phyloP scores from a whole-genome alignment of 1,140 invertebrate genomes.

The Dendrolimus punctatus region DNA sequence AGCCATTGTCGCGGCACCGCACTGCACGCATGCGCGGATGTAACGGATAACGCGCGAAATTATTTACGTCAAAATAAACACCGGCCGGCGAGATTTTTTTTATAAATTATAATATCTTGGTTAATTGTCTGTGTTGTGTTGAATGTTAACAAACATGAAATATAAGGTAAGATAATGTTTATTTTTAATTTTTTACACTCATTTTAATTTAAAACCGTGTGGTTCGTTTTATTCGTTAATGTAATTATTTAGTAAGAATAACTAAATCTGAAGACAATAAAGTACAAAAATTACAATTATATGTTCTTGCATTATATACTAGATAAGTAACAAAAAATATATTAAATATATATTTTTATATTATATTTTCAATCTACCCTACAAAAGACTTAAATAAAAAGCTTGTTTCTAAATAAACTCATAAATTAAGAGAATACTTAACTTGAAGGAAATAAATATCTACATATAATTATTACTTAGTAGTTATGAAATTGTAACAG shows the following conservation, averaged over 20 bases:
- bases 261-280: no score
- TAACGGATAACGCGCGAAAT: slow-evolving; percentile 31
- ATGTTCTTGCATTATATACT: no score
- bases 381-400: no score
- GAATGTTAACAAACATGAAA: slow-evolving; percentile 29
- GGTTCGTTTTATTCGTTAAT: background rate
- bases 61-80: background rate
- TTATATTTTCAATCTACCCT: no score
- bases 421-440: no score
- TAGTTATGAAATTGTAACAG: no score
- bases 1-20: slow-evolving; percentile 42
- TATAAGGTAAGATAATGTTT: slow-evolving; percentile 39
- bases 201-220: background rate
- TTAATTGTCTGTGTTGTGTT: slow-evolving; percentile 20
- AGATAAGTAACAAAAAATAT: no score
- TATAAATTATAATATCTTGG: slow-evolving; percentile 3
- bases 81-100: slow-evolving; percentile 1
- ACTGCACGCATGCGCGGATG: slow-evolving; percentile 47
- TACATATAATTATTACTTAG: no score
- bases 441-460: no score
- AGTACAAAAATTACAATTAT: no score
- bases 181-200: background rate
- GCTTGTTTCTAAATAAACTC: no score
- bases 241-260: background rate
- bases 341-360: no score